phyloP scores from a whole-genome alignment of 1,140 invertebrate genomes.

The Drosophila bocqueti region DNA sequence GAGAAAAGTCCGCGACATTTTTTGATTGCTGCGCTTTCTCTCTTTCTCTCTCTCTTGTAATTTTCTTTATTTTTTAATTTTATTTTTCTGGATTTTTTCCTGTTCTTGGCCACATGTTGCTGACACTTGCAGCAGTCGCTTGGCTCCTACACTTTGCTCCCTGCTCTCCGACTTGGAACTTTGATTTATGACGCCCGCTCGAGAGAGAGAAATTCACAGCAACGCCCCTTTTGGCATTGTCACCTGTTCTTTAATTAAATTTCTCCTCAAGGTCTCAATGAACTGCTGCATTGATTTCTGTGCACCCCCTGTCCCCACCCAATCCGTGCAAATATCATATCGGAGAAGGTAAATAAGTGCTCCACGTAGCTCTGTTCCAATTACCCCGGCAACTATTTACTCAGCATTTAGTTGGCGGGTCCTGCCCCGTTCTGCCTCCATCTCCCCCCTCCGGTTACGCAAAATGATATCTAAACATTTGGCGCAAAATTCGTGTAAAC shows the following conservation, averaged over 20 bases:
- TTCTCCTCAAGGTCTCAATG: slow-evolving; percentile 51
- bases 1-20: slow-evolving; percentile 51
- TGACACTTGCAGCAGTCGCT: slow-evolving; percentile 73
- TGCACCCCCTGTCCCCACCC: background rate
- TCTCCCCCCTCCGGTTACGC: slow-evolving; percentile 34
- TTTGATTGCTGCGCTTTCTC: slow-evolving; percentile 49
- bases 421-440: background rate
- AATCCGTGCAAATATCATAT: slow-evolving; percentile 44
- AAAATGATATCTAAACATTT: slow-evolving; percentile 70
- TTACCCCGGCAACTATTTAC: slow-evolving; percentile 75
- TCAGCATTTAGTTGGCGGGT: slow-evolving; percentile 59
- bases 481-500: slow-evolving; percentile 57
- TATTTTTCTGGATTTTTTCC: slow-evolving; percentile 59
- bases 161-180: slow-evolving; percentile 10
- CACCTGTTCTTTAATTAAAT: slow-evolving; percentile 81
- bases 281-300: slow-evolving; percentile 56
- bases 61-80: slow-evolving; percentile 53
- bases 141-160: slow-evolving; percentile 7
- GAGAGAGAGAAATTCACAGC: slow-evolving; percentile 12
- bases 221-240: slow-evolving; percentile 42
- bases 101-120: slow-evolving; percentile 72
- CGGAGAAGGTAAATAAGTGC: slow-evolving; percentile 65
- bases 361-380: slow-evolving; percentile 56
- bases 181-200: slow-evolving; percentile 68
- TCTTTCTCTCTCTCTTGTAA: slow-evolving; percentile 5